These are phyloP conservation scores for Hemaris fuciformis DNA, from an alignment of 2,888 invertebrate species.

Conservation along the genomic window DNA sequence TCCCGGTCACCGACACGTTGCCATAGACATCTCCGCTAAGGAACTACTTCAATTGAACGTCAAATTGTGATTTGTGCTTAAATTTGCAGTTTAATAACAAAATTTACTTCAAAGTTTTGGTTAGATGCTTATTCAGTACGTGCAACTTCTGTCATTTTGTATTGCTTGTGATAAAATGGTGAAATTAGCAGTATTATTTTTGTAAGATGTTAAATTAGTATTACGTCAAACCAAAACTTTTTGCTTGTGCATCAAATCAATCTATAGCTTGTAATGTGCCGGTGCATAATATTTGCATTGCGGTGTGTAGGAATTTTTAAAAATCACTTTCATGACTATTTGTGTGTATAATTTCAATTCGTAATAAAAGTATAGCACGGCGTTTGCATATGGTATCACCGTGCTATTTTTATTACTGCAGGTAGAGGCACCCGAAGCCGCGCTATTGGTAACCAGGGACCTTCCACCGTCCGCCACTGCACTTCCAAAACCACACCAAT, in stretches of 20 bases:
- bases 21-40: constrained; percentile 6
- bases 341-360: constrained; percentile 13
- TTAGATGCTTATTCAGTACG: not conserved
- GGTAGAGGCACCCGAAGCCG: constrained; percentile 70
- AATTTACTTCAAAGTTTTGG: not conserved
- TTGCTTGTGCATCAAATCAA: not conserved
- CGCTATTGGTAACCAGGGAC: constrained; percentile 39
- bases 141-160: too few relatives aligned
- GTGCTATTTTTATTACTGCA: constrained; percentile 30
- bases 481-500: constrained; percentile 34
- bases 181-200: not conserved
- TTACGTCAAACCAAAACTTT: constrained; percentile 3
- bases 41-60: constrained; percentile 9
- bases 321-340: constrained; percentile 3
- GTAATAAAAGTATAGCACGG: constrained; percentile 18
- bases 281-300: constrained; percentile 16
- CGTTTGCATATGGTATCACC: not conserved
- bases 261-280: constrained; percentile 10
- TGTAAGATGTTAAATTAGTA: not conserved
- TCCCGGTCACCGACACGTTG: constrained; percentile 46
- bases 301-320: not conserved
- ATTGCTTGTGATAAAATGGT: too few relatives aligned
- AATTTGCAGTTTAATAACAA: constrained; percentile 23
- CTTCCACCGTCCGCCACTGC: constrained; percentile 65
- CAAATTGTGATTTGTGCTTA: constrained; percentile 16